Evolutionary conservation across 2,888 invertebrate species (phyloP).

Genomic region (Andrena fulva): DNA sequence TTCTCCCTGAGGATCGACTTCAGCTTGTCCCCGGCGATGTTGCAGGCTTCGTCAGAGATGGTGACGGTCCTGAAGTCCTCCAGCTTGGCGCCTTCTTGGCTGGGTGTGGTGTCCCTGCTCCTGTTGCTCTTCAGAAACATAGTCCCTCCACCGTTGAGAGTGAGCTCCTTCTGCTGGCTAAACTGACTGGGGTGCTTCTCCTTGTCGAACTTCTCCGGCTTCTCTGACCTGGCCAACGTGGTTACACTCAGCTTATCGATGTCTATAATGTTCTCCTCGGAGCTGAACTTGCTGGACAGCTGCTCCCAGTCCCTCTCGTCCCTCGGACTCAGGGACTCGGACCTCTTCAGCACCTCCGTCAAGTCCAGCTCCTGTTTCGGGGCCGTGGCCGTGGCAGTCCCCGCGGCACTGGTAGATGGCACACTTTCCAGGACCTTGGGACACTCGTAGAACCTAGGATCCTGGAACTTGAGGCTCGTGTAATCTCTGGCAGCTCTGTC

Average conservation of each 20-base stretch:
- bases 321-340: constrained; percentile 85
- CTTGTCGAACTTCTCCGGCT: constrained; percentile 77
- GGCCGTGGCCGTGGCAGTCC: neutral
- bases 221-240: constrained; percentile 74
- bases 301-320: constrained; percentile 86
- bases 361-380: constrained; percentile 56
- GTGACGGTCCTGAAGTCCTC: constrained; percentile 75
- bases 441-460: constrained; percentile 82
- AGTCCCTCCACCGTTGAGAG: constrained; percentile 86
- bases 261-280: constrained; percentile 82
- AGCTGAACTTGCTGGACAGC: constrained; percentile 78
- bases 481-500: constrained; percentile 81
- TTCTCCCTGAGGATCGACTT: constrained; percentile 83
- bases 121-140: constrained; percentile 87
- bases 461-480: constrained; percentile 80
- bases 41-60: constrained; percentile 67
- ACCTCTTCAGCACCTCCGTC: constrained; percentile 86
- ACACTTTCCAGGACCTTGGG: constrained; percentile 76
- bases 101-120: constrained; percentile 81
- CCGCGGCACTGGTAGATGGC: neutral
- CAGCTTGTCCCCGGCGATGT: constrained; percentile 75
- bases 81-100: constrained; percentile 75
- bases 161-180: constrained; percentile 83
- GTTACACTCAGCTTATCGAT: constrained; percentile 80
- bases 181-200: constrained; percentile 84